These are phyloP conservation scores for Drosophila mayaguana DNA, from an alignment of 2,888 invertebrate genomes.

Conservation along the genomic window DNA sequence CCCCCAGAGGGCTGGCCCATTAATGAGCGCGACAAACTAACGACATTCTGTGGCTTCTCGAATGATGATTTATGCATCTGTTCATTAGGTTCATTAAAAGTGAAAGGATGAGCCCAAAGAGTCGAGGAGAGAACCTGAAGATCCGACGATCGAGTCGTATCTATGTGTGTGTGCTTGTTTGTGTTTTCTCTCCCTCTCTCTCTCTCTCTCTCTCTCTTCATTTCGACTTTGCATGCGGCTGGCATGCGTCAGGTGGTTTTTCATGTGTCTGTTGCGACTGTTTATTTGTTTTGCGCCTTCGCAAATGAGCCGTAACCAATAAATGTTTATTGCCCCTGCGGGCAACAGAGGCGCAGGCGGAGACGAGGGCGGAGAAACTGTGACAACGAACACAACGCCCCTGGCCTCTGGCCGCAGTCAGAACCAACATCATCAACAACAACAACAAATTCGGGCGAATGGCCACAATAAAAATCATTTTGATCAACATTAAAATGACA, in stretches of 20 bases:
- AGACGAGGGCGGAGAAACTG: constrained; percentile 12
- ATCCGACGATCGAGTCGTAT: constrained; percentile 19
- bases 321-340: constrained; percentile 71
- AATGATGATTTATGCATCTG: constrained; percentile 75
- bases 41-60: constrained; percentile 63
- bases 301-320: constrained; percentile 77
- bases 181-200: background rate
- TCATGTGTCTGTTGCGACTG: constrained; percentile 24
- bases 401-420: constrained; percentile 26
- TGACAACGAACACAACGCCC: constrained; percentile 27
- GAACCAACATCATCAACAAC: constrained; percentile 18
- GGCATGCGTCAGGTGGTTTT: constrained; percentile 47
- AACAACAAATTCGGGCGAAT: constrained; percentile 31
- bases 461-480: constrained; percentile 68
- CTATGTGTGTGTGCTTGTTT: background rate
- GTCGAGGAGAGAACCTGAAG: constrained; percentile 17
- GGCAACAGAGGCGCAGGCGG: constrained; percentile 11
- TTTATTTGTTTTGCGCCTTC: constrained; percentile 58
- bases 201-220: background rate
- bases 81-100: constrained; percentile 79
- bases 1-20: constrained; percentile 42
- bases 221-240: constrained; percentile 3
- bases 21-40: constrained; percentile 77
- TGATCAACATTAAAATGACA: constrained; percentile 74
- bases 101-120: constrained; percentile 69